Conservation (phyloP, 2,113 vertebrate species). For the Phylloscopus whistleri region DNA sequence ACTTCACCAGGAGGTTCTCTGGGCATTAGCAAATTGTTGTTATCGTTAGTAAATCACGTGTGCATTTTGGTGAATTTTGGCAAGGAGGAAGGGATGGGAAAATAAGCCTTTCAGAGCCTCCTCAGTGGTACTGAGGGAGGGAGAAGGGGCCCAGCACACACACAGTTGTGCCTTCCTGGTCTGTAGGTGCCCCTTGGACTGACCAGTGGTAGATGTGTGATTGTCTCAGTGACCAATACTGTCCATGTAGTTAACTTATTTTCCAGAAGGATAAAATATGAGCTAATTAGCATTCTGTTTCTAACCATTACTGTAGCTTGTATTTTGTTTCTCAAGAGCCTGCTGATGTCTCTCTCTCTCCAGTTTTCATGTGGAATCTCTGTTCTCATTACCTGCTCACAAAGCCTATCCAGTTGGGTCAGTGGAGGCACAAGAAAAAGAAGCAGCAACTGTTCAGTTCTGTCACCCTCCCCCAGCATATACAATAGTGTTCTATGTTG, state of each 20-base stretch:
- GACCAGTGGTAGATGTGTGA: accelerated
- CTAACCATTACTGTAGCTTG: neutral
- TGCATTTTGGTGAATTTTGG: neutral
- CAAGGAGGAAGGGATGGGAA: neutral
- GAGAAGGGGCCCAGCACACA: neutral
- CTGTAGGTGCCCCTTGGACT: neutral
- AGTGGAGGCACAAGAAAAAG: neutral
- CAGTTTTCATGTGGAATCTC: neutral
- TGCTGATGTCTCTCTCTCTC: neutral
- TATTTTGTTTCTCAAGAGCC: neutral
- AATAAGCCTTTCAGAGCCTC: neutral
- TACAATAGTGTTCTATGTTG: neutral
- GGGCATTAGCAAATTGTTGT: neutral
- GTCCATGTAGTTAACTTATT: accelerated
- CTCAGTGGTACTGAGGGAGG: neutral
- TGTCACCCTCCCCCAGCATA: neutral
- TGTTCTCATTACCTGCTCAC: neutral
- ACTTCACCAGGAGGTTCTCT: neutral
- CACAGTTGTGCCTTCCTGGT: neutral
- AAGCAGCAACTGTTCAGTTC: neutral
- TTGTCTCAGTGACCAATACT: neutral
- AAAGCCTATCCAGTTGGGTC: neutral
- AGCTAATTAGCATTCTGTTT: neutral
- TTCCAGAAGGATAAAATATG: neutral
- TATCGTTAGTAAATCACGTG: accelerated